These are phyloP conservation scores for Fregata magnificens DNA, from an alignment of 2,113 vertebrate genomes.

Conservation along the genomic window DNA sequence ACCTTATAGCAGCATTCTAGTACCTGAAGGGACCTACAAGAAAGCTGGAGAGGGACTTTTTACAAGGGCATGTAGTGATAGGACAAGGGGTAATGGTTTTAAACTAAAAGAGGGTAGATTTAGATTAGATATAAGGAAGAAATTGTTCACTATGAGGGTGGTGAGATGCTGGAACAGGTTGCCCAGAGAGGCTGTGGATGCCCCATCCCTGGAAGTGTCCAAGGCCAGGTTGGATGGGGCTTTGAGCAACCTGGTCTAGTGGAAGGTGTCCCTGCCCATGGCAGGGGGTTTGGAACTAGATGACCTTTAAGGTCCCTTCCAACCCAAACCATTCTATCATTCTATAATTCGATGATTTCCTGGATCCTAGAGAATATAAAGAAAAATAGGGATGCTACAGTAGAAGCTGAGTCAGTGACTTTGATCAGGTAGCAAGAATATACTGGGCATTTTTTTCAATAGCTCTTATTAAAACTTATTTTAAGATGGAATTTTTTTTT, in stretches of 20 bases:
- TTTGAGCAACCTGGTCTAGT: not conserved
- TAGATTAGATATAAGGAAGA: not conserved
- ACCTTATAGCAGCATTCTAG: not conserved
- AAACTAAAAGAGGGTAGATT: not conserved
- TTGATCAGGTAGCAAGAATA: not conserved
- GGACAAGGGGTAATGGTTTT: not conserved
- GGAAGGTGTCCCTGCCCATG: not conserved
- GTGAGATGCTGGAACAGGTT: not conserved
- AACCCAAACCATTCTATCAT: not conserved
- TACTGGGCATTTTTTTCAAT: rapidly evolving
- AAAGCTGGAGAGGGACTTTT: not conserved
- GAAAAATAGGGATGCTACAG: not conserved
- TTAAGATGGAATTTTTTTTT: not conserved
- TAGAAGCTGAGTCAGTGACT: not conserved
- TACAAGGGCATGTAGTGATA: not conserved
- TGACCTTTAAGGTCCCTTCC: not conserved
- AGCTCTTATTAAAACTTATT: not conserved
- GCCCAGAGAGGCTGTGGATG: not conserved
- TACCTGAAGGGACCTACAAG: not conserved
- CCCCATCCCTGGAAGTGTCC: not conserved
- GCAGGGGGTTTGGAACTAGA: not conserved
- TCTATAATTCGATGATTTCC: not conserved
- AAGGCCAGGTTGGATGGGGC: not conserved
- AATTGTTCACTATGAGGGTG: not conserved
- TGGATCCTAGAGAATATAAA: not conserved